Evolutionary conservation across 1,140 invertebrate species (phyloP), one percentile per base, ranked within the genome.

Genomic region (Anadara kagoshimensis): DNA sequence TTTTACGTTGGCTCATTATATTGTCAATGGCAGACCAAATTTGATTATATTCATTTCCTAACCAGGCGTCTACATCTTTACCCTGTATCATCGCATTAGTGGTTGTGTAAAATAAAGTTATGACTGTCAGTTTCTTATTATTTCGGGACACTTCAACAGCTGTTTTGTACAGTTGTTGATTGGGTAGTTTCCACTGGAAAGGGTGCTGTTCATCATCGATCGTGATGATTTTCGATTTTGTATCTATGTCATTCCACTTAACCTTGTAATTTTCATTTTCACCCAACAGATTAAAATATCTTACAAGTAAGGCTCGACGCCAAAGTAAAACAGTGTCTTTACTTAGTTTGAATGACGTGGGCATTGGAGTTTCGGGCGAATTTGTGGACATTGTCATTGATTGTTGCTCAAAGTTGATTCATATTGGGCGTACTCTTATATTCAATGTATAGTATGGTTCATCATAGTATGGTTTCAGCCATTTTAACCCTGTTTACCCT

Each of bases 31-130:
- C n/a, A 29, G 20, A 29, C 1, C 53, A 29, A 5, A 65, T 5
- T 11, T n/a, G 1, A 5, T 43, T 24, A 18, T 18, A 65, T 65
- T 65, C 63, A 11, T 8, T 36, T 29, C 26, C 4, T 29, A 65
- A 3, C 63, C 63, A 65, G 1, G 51, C 47, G 16, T 18, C 4
- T 65, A 49, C 53, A 7, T 53, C 12, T 51, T 53, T 18, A 7
- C 63, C 45, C 20, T 65, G 63, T 44, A 65, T 36, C 24, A 65
- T 22, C 5, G 24, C 45, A 10, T 22, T 49, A 36, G 51, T 2
- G 1, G 45, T 53, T 5, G 45, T 65, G n/a, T 49, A 65, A 29
- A 29, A 65, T 26, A 65, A 14, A n/a, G 63, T 51, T 26, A 65
- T 53, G 12, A 36, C 49, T 24, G 53, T 10, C 20, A 47, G 44